Evolutionary conservation across 2,888 invertebrate genomes (phyloP), one percentile per base, ranked within the genome.

Genomic region (Steromphala cineraria): DNA sequence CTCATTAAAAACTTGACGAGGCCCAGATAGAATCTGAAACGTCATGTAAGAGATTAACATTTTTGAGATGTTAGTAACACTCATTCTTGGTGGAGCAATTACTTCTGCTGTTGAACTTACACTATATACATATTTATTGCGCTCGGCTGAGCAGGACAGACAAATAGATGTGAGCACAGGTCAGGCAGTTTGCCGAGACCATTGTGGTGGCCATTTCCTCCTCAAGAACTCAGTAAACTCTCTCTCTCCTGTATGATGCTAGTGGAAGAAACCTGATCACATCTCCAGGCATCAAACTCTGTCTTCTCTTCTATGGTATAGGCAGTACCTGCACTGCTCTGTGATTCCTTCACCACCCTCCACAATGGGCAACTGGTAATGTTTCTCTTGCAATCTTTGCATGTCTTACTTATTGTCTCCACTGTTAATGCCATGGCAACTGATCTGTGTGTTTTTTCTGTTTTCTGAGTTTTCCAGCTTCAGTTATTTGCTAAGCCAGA

Each of bases 131-230:
- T 62, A 24, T 62, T 62, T 62, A 62, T 62, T 62, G 24, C 62
- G 62, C 62, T 62, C 62, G 13, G 62, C 28, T 62, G 28, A 62
- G 62, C 62, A 62, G 28, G 62, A 62, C 62, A 62, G 62, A 62
- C 62, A 62, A 62, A 62, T 62, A 62, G 62, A 62, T 62, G 62
- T 62, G 28, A 62, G 28, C 62, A 62, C 62, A 62, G 62, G 62
- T 62, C 62, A 62, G 28, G 28, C 62, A 28, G 62, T 28, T 28
- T 62, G 62, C 28, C 15, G 24, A 28, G 62, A 24, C 62, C 28
- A 28, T 21, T 62, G 28, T 62, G 28, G 62, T 62, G 24, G 62
- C 62, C 24, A 24, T 24, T 46, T 46, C 46, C 46, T 46, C 46
- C 62, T 21, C 62, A 15, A 17, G 8, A 21, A 62, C 28, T 8